Conservation (phyloP, 2,113 vertebrate species). For the Sigmodon hispidus region DNA sequence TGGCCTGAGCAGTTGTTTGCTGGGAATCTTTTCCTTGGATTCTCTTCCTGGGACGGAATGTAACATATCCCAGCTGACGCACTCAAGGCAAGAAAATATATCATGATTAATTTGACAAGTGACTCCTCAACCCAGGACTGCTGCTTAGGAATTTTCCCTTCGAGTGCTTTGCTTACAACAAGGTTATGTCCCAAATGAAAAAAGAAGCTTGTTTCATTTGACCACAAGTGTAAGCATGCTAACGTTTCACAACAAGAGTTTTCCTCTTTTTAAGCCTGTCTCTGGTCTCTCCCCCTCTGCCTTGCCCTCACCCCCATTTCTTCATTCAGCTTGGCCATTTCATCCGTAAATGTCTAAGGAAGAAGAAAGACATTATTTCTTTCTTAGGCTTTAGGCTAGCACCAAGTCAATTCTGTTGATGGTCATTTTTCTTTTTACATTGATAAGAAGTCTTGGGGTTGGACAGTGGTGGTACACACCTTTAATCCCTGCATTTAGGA, state of each 20-base stretch:
- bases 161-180: slow-evolving; percentile 63
- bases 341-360: background rate
- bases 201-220: slow-evolving; percentile 69
- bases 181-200: slow-evolving; percentile 68
- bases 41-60: slow-evolving; percentile 65
- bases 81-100: slow-evolving; percentile 78
- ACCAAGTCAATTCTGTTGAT: background rate
- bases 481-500: no score
- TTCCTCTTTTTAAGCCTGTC: slow-evolving; percentile 19
- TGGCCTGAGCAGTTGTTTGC: slow-evolving; percentile 66
- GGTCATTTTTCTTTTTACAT: background rate
- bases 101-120: slow-evolving; percentile 81
- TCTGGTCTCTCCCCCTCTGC: background rate
- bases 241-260: slow-evolving; percentile 45
- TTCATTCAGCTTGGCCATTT: background rate
- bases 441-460: background rate
- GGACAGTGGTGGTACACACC: no score
- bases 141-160: slow-evolving; percentile 76
- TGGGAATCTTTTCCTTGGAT: slow-evolving; percentile 70
- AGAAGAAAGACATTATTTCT: background rate
- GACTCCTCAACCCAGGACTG: slow-evolving; percentile 68
- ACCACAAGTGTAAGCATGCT: slow-evolving; percentile 36
- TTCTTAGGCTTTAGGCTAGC: background rate
- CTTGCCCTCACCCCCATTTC: background rate
- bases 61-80: slow-evolving; percentile 82